Evolutionary conservation across 2,797 vertebrate species (phyloP).

Genomic region (Sphenopsis melanotis): DNA sequence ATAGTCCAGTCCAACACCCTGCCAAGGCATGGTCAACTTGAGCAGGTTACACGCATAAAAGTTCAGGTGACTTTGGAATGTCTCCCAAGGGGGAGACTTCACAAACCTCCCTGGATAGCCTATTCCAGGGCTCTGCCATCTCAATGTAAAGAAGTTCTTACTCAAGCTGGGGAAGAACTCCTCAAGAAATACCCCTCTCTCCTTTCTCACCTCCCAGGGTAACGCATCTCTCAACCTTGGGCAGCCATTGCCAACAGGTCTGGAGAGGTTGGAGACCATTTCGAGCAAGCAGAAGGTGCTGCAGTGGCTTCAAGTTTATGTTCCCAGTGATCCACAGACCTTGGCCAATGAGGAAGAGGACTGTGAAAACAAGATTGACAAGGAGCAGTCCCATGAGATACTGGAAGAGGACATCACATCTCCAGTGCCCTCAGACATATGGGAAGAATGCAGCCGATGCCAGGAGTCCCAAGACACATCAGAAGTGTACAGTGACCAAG

Average conservation of each 20-base stretch:
- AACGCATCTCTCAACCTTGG: fast-evolving
- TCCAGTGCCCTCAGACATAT: background rate
- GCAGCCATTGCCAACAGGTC: background rate
- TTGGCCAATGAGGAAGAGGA: background rate
- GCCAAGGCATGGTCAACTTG: background rate
- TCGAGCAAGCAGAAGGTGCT: background rate
- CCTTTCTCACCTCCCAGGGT: background rate
- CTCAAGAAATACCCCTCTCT: background rate
- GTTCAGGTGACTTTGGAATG: background rate
- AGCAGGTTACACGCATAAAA: background rate
- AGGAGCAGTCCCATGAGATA: background rate
- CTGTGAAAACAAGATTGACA: background rate
- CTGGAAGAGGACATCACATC: background rate
- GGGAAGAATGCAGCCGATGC: background rate
- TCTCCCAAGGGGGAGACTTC: background rate
- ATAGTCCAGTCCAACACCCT: background rate
- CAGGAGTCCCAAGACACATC: background rate
- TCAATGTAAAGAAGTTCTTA: background rate
- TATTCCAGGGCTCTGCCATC: background rate
- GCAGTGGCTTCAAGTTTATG: background rate
- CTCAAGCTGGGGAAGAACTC: background rate
- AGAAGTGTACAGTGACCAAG: background rate
- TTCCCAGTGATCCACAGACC: background rate
- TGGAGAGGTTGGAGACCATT: background rate
- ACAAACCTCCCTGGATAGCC: fast-evolving